Conservation (phyloP, 2,888 invertebrate genomes). For the Myopa tessellatipennis region DNA sequence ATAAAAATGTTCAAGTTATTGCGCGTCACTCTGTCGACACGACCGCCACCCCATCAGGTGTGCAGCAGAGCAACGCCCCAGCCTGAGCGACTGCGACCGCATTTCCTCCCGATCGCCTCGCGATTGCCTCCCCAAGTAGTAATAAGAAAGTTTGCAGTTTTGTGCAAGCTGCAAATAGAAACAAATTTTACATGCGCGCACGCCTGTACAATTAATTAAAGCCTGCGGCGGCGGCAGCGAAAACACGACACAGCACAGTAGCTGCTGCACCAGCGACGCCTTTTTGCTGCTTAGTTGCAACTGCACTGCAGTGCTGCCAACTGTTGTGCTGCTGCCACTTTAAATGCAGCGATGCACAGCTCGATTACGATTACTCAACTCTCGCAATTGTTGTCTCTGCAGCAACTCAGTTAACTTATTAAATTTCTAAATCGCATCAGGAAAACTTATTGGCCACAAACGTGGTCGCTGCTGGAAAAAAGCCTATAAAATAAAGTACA, state of each 20-base stretch:
- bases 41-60: conserved; percentile 10
- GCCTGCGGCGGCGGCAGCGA: conserved; percentile 33
- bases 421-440: too few species aligned
- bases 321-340: background rate
- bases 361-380: conserved; percentile 38
- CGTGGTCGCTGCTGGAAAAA: too few species aligned
- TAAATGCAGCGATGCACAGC: conserved; percentile 29
- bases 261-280: conserved; percentile 37
- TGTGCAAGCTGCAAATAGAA: background rate
- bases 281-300: conserved; percentile 16
- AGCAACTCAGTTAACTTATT: background rate
- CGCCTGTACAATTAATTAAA: conserved; percentile 40
- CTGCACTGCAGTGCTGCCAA: conserved; percentile 3
- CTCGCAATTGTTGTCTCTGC: conserved; percentile 14
- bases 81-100: background rate
- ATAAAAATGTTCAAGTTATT: conserved; percentile 26
- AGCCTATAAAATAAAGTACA: too few species aligned
- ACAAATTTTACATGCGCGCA: conserved; percentile 5
- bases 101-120: conserved; percentile 1
- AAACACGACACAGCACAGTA: conserved; percentile 24
- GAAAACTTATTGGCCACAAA: too few species aligned
- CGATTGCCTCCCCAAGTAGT: background rate
- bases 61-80: conserved; percentile 11
- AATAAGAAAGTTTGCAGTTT: conserved; percentile 11
- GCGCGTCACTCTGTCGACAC: conserved; percentile 21